Evolutionary conservation across 37 sponge, comb jelly and placozoan genomes (phyloP), one percentile per base, ranked within the genome.

Genomic region (Petrosia ficiformis): DNA sequence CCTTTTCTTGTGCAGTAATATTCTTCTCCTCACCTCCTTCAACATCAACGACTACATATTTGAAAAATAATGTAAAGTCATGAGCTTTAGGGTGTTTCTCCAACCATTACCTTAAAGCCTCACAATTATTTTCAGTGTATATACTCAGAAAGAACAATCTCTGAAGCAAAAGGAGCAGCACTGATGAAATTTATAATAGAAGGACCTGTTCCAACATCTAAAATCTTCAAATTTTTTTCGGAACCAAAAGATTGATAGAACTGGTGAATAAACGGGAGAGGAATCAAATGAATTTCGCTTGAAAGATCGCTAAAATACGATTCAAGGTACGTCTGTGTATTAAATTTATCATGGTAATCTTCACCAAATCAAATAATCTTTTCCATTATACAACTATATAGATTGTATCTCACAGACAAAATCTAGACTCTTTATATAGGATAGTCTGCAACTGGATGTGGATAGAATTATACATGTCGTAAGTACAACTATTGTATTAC

Each of bases 131-230:
- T 4, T 82, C 76, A 2, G 44, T n/a, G n/a, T n/a, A n/a, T 40
- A 74, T 76, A 82, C 60, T 84, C 85, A 8, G 78, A 59, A 8
- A 84, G 54, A 10, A 84, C 66, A 48, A 84, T 84, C 44, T 78
- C 78, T 24, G 41, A 37, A n/a, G 78, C 70, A 22, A 35, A 21
- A 1, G 63, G 44, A 14, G 73, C 79, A 8, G 79, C 78, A 48
- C 78, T 76, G 40, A 70, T 71, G 2, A 41, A 29, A 42, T 59
- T 30, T 39, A 37, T 39, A 25, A 77, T 44, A 3, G 70, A 59
- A 10, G 85, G 74, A 1, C 78, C 85, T 59, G 60, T 31, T 16
- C 85, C 85, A 57, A 52, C 38, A 38, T 84, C 78, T 0, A 84
- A 72, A 3, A 84, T 6, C 59, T 82, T 82, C 28, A 61, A 61